These are phyloP conservation scores for Laspeyria flexula DNA, from an alignment of 2,888 invertebrate species.

Conservation along the genomic window DNA sequence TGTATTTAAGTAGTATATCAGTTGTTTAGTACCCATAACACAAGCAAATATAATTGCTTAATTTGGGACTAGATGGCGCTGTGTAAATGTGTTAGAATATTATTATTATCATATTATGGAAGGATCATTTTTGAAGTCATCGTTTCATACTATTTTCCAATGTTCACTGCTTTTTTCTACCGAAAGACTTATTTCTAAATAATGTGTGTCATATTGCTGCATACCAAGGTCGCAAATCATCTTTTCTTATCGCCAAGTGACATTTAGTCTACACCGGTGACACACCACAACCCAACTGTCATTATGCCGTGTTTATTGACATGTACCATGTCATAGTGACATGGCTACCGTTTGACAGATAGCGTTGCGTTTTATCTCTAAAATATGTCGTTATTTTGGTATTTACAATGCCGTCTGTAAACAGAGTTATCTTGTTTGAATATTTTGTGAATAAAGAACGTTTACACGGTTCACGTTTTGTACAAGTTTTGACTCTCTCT, in stretches of 20 bases:
- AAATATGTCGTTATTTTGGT: conserved; percentile 21
- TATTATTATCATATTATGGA: too few species aligned
- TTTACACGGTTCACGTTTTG: too few species aligned
- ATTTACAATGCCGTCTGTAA: conserved; percentile 11
- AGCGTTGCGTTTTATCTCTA: conserved; percentile 11
- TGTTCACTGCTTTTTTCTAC: too few species aligned
- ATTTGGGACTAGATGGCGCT: too few species aligned
- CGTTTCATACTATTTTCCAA: too few species aligned
- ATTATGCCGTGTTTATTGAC: conserved; percentile 26
- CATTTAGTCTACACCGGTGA: conserved; percentile 10
- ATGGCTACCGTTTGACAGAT: conserved; percentile 13
- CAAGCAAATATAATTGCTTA: too few species aligned
- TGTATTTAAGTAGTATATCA: too few species aligned
- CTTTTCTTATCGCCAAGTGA: conserved; percentile 34
- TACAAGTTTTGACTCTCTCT: too few species aligned
- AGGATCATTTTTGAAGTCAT: too few species aligned
- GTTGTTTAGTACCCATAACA: too few species aligned
- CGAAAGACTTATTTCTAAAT: too few species aligned
- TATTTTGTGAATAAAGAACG: background rate
- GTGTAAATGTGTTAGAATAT: too few species aligned
- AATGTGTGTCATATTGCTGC: conserved; percentile 49
- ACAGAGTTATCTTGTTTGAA: conserved; percentile 3
- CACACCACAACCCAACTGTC: conserved; percentile 6
- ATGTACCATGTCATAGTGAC: conserved; percentile 21
- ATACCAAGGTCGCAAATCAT: conserved; percentile 59